phyloP scores from a whole-genome alignment of 1,140 invertebrate genomes.

The Drosophila cardini region DNA sequence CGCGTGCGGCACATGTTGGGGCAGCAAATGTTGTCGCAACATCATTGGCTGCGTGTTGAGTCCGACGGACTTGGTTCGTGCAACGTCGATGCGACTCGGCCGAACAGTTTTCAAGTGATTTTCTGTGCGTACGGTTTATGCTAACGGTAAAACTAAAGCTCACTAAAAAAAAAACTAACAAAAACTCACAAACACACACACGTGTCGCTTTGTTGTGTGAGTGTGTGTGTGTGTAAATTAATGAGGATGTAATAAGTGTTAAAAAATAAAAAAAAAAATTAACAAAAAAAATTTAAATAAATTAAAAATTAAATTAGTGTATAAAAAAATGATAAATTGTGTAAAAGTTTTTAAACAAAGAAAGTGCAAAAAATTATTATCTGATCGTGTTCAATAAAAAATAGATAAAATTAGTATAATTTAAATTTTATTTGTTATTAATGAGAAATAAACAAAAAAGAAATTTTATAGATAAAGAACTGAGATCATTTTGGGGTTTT shows the following conservation, averaged over 20 bases:
- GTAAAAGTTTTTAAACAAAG: too few relatives aligned
- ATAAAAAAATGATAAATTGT: conserved; percentile 1
- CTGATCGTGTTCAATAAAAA: not conserved
- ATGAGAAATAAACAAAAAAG: not conserved
- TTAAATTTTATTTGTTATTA: too few relatives aligned
- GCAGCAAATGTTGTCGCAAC: conserved; percentile 49
- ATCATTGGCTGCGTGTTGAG: conserved; percentile 31
- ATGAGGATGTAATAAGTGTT: conserved; percentile 6
- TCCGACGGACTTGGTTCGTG: conserved; percentile 21
- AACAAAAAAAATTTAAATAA: conserved; percentile 1
- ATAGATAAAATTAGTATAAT: too few relatives aligned
- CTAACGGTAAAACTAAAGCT: conserved; percentile 54
- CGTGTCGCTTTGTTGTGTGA: conserved; percentile 29
- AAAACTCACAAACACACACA: conserved; percentile 16
- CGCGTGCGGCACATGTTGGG: conserved; percentile 5
- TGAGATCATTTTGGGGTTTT: not conserved
- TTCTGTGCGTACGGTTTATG: conserved; percentile 57
- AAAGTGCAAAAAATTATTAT: not conserved
- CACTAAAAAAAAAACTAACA: not conserved
- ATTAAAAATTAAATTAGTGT: not conserved
- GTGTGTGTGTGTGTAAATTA: conserved; percentile 20
- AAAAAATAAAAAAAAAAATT: not conserved
- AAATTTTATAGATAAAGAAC: not conserved
- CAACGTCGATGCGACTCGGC: conserved; percentile 21
- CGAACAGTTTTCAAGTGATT: conserved; percentile 70